Evolutionary conservation across 2,113 vertebrate genomes (phyloP).

Genomic region (Sinocyclocheilus maitianheensis): DNA sequence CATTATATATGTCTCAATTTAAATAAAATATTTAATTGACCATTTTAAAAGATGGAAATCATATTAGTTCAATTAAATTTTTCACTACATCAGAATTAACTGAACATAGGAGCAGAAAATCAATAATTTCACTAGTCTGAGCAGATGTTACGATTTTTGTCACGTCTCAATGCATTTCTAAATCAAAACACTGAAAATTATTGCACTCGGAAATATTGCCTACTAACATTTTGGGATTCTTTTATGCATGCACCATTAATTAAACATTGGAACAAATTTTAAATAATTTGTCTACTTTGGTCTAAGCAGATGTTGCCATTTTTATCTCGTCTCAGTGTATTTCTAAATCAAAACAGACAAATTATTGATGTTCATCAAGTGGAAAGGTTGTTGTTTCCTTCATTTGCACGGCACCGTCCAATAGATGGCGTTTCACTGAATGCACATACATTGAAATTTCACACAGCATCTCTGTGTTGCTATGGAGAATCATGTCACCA

Average conservation of each 20-base stretch:
- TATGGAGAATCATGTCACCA: constrained; percentile 48
- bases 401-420: not conserved
- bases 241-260: not conserved
- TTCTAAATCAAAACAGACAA: not conserved
- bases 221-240: too few relatives aligned
- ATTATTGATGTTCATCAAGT: not conserved
- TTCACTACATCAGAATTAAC: not conserved
- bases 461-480: constrained; percentile 50
- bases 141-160: not conserved
- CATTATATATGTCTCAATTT: not conserved
- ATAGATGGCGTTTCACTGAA: constrained; percentile 21
- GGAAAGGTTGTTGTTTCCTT: not conserved
- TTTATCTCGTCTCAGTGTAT: not conserved
- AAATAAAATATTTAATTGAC: not conserved
- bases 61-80: not conserved
- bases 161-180: not conserved
- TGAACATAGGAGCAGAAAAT: not conserved
- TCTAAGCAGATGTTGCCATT: not conserved
- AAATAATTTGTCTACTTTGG: not conserved
- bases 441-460: not conserved
- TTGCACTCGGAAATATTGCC: too few relatives aligned
- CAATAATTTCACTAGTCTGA: not conserved
- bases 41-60: not conserved
- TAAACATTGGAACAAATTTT: not conserved
- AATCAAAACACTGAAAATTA: not conserved